Percentiles rank a stretch among this genome's conserved stretches.
phyloP scores from a whole-genome alignment of 2,113 vertebrate species.

The Camelus bactrianus region DNA sequence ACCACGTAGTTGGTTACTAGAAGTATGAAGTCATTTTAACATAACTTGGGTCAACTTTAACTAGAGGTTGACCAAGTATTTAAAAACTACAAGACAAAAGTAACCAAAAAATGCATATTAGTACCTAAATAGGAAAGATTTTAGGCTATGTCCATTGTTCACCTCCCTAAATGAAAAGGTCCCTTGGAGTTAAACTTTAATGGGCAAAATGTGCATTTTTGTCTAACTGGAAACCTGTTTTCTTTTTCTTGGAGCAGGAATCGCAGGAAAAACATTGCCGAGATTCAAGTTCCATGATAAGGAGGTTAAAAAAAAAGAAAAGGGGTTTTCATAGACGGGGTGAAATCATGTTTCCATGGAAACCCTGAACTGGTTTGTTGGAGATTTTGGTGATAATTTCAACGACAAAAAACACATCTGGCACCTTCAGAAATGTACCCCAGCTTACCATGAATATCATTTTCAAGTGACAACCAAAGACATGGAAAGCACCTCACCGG shows the following conservation, averaged over 20 bases:
- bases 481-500: conserved; percentile 43
- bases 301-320: conserved; percentile 74
- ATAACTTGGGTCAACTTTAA: conserved; percentile 23
- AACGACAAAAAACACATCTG: conserved; percentile 70
- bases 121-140: neutral
- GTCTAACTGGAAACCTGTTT: conserved; percentile 74
- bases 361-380: conserved; percentile 69
- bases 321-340: conserved; percentile 67
- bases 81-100: conserved; percentile 37
- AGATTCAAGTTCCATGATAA: conserved; percentile 85
- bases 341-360: conserved; percentile 86
- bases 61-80: neutral
- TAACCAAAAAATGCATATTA: conserved; percentile 18
- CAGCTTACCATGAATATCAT: conserved; percentile 53
- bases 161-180: conserved; percentile 47
- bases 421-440: conserved; percentile 57
- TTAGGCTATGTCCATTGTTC: conserved; percentile 24
- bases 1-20: neutral
- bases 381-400: conserved; percentile 68
- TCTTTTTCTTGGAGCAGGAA: conserved; percentile 79
- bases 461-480: conserved; percentile 49
- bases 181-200: conserved; percentile 35
- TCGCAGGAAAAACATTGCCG: conserved; percentile 76
- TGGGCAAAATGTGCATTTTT: conserved; percentile 63
- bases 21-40: conserved; percentile 58